Evolutionary conservation across 2,797 vertebrate genomes (phyloP).

Genomic region (Halcyon chelicuti): DNA sequence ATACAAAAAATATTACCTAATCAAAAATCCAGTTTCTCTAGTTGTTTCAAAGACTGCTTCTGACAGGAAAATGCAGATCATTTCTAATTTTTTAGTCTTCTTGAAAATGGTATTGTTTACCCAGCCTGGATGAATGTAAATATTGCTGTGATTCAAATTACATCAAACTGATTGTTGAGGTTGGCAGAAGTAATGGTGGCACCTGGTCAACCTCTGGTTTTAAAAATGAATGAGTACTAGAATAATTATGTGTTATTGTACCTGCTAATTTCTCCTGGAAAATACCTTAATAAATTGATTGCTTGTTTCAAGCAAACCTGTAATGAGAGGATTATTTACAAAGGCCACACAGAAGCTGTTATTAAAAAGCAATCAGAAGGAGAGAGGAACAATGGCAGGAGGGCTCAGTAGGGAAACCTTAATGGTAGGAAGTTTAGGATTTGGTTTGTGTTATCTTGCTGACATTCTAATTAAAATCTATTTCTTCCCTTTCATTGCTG

Average conservation of each 20-base stretch:
- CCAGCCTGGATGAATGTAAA: not conserved
- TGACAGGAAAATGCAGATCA: not conserved
- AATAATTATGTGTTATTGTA: not conserved
- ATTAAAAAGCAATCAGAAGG: slow-evolving; percentile 15
- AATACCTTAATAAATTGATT: slow-evolving; percentile 42
- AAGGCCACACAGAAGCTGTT: slow-evolving; percentile 17
- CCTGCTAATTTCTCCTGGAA: slow-evolving; percentile 44
- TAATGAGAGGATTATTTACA: slow-evolving; percentile 27
- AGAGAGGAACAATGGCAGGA: slow-evolving; percentile 36
- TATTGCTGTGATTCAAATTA: not conserved
- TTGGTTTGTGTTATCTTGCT: slow-evolving; percentile 37
- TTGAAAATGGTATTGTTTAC: not conserved
- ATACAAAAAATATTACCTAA: not conserved
- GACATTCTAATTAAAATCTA: slow-evolving; percentile 64
- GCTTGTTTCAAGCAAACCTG: not conserved
- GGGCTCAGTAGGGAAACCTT: slow-evolving; percentile 1
- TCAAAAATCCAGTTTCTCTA: not conserved
- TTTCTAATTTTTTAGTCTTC: not conserved
- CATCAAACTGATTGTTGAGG: not conserved
- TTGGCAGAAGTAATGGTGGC: not conserved
- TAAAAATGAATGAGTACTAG: not conserved
- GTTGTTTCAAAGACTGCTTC: not conserved
- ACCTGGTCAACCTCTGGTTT: not conserved
- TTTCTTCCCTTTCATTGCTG: slow-evolving; percentile 52
- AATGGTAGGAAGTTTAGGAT: not conserved